A percentile compares a stretch with the other conserved stretches of the same genome.
Conservation (phyloP, 2,888 invertebrate species). For the Drosophila meridionalis region DNA sequence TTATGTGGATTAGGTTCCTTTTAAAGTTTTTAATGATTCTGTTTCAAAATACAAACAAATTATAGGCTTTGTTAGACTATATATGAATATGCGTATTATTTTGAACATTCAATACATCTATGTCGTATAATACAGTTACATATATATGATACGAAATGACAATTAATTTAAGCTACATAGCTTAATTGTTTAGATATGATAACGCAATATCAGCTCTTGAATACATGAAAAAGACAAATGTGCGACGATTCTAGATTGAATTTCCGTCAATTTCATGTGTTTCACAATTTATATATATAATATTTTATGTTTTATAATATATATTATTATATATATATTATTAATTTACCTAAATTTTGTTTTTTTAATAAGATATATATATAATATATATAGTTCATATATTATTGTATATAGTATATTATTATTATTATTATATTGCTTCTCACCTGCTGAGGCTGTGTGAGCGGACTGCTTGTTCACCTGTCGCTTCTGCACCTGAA, state of each 20-base stretch:
- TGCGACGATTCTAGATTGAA: not conserved
- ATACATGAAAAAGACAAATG: not conserved
- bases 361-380: too few species aligned
- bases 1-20: not conserved
- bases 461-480: slow-evolving; percentile 1
- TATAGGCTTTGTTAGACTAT: not conserved
- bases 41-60: not conserved
- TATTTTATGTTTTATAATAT: not conserved
- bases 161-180: slow-evolving; percentile 21
- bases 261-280: not conserved
- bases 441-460: slow-evolving; percentile 27
- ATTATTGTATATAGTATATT: not conserved
- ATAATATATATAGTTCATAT: not conserved
- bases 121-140: not conserved
- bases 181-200: slow-evolving; percentile 14
- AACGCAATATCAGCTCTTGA: slow-evolving; percentile 7
- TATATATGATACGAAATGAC: slow-evolving; percentile 7
- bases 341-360: not conserved
- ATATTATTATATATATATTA: not conserved
- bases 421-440: not conserved
- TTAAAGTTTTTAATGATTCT: not conserved
- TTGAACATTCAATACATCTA: not conserved
- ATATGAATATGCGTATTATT: not conserved
- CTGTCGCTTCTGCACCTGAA: slow-evolving; percentile 19
- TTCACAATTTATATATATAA: not conserved